phyloP scores from a whole-genome alignment of 2,797 vertebrate genomes.

The Leucoraja ocellata region DNA sequence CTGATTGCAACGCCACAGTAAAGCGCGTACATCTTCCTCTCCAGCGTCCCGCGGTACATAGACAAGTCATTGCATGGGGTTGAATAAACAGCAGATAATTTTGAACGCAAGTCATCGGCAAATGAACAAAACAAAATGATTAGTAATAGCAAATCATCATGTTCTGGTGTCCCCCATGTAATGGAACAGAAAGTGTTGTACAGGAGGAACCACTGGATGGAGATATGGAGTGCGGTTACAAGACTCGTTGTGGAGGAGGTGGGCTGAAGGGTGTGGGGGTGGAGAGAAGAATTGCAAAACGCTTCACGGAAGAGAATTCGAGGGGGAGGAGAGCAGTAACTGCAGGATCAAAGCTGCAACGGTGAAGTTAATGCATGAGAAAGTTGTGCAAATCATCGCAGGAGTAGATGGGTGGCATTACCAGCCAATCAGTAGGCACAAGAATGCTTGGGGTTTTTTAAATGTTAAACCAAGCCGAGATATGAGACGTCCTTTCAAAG shows the following conservation, averaged over 20 bases:
- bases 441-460: background rate
- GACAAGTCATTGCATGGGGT: background rate
- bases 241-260: background rate
- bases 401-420: background rate
- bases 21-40: background rate
- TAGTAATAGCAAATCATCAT: background rate
- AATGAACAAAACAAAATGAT: too few species aligned
- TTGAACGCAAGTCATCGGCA: background rate
- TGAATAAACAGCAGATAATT: background rate
- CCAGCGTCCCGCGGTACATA: background rate
- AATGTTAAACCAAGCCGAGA: background rate
- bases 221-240: background rate
- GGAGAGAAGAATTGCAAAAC: background rate
- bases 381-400: background rate
- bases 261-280: background rate
- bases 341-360: background rate
- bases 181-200: background rate
- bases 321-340: background rate
- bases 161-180: background rate
- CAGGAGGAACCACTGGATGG: background rate
- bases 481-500: background rate
- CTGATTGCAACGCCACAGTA: background rate
- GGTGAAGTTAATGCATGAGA: background rate
- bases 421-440: background rate
- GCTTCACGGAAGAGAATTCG: background rate